Percentiles rank a stretch among this genome's conserved stretches.
These are phyloP conservation scores for Trachelus stipa DNA, from an alignment of 2,888 invertebrate species.

Conservation along the genomic window DNA sequence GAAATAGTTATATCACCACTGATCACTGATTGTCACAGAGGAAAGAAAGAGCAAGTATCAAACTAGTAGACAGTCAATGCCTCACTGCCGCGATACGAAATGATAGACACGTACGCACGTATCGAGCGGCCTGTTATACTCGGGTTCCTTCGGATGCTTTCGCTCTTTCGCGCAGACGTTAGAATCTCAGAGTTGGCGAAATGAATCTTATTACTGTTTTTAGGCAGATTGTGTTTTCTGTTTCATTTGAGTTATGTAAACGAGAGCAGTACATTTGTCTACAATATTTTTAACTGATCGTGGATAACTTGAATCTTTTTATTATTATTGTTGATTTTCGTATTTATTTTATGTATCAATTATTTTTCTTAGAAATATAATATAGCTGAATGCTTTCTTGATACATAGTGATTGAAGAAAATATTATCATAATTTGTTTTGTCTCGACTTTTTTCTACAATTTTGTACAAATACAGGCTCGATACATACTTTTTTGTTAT, in stretches of 20 bases:
- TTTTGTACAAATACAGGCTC: no score
- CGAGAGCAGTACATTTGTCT: neutral
- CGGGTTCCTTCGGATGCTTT: constrained; percentile 2
- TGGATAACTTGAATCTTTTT: neutral
- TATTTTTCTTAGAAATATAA: neutral
- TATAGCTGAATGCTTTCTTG: neutral
- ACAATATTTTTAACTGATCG: neutral
- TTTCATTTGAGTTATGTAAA: neutral
- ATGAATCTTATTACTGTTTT: neutral
- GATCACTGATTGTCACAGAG: neutral
- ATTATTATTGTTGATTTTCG: neutral
- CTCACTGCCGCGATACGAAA: neutral
- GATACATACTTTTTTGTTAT: neutral
- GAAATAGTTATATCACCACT: neutral
- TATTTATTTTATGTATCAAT: neutral
- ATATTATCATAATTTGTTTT: neutral
- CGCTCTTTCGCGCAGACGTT: constrained; percentile 3
- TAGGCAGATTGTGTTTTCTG: neutral
- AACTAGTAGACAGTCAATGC: neutral
- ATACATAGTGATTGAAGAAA: neutral
- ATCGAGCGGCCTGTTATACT: constrained; percentile 3
- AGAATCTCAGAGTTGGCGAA: neutral
- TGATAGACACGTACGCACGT: constrained; percentile 9
- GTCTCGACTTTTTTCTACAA: neutral
- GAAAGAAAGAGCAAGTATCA: neutral